Evolutionary conservation across 2,797 vertebrate genomes (phyloP).

Genomic region (Pelochelys cantorii): DNA sequence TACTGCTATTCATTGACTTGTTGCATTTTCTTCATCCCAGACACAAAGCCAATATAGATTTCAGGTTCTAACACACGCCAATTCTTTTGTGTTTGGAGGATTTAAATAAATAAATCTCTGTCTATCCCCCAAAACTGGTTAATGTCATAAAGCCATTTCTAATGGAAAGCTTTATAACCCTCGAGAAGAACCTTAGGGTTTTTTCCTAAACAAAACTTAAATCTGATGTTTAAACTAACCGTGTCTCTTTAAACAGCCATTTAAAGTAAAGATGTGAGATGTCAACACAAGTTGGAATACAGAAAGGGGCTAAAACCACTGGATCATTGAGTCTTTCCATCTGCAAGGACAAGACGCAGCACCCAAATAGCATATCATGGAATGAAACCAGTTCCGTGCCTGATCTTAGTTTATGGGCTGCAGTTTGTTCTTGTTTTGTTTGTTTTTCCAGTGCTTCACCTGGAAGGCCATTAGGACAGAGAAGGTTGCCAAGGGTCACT

Average conservation of each 20-base stretch:
- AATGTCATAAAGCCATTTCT: not conserved
- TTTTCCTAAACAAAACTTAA: not conserved
- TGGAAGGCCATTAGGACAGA: slow-evolving; percentile 64
- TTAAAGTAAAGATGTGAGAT: slow-evolving; percentile 50
- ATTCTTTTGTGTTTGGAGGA: not conserved
- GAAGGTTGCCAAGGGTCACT: slow-evolving; percentile 59
- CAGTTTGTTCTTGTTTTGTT: slow-evolving; percentile 53
- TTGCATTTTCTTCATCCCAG: slow-evolving; percentile 9
- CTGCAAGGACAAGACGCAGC: slow-evolving; percentile 47
- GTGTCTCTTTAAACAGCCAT: slow-evolving; percentile 1
- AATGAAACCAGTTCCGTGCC: slow-evolving; percentile 4
- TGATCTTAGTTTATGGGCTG: slow-evolving; percentile 14
- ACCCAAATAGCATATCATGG: not conserved
- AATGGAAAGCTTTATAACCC: not conserved
- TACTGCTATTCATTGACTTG: not conserved
- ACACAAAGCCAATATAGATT: not conserved
- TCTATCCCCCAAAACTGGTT: not conserved
- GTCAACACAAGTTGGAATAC: slow-evolving; percentile 32
- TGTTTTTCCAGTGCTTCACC: slow-evolving; percentile 62
- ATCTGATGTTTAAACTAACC: slow-evolving; percentile 21
- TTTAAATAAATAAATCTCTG: not conserved
- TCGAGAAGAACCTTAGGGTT: not conserved
- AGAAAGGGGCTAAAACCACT: slow-evolving; percentile 18
- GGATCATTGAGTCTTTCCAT: slow-evolving; percentile 3
- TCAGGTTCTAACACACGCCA: not conserved